Base-by-base conservation (phyloP, 1,140 invertebrate genomes). In the Drosophila miranda region DNA sequence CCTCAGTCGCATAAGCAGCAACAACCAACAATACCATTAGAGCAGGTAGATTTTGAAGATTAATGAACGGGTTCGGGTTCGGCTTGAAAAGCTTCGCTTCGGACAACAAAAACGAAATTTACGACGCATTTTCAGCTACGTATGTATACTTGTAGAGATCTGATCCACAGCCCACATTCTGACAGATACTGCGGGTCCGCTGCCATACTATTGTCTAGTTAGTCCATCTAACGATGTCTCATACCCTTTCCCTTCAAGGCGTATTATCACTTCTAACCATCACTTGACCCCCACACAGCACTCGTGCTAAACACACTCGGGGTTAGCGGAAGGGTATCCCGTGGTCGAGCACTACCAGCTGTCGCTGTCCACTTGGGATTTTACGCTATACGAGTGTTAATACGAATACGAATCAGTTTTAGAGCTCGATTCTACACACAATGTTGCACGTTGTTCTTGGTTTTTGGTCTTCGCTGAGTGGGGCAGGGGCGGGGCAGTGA, bases 21-120 rank as follows among this genome's bases (percentile, higher is more conserved):
- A 64, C 55, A 58, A 23, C 67, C 73, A 81, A 87, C 78, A 84
- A 81, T 78, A 74, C 77, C 53, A 75, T 77, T 76, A 69, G 63
- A 86, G 74, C 73, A 77, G 81, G 72, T 81, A 81, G 81, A 84
- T 87, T 81, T 77, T 81, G 61, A 87, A 84, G 77, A 84, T 84
- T 84, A 84, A 84, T 84, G 81, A 84, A 78, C 73, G 74, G 82
- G 62, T 23, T 23, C 23, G 23, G 23, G 23, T 63, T 84, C 69
- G 69, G 54, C 56, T 73, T 67, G 30, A 64, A 77, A 77, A 86
- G 62, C 60, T 73, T 69, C 51, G 34, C 34, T 38, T 68, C 41
- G 55, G 60, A 70, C 49, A 74, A 63, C 69, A 63, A 73, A 34
- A 63, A 54, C 69, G 26, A 73, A 81, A 86, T 80, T 76, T 73